Evolutionary conservation across 2,113 vertebrate genomes (phyloP), one percentile per base, ranked within the genome.

Genomic region (Zosterops lateralis): DNA sequence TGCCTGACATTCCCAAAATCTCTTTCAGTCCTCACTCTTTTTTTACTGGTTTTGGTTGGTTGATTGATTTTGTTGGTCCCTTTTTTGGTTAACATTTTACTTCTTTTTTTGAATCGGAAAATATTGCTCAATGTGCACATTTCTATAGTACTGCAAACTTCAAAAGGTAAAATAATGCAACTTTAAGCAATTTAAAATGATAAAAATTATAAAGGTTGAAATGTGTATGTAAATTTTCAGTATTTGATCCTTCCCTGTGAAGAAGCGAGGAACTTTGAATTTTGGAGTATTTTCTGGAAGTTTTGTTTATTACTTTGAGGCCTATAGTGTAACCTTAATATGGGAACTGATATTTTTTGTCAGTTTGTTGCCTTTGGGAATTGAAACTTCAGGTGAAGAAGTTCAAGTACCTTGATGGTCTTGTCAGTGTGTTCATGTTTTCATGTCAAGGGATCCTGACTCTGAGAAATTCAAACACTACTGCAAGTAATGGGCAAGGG

Each of bases 21-120:
- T 0, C 22, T 45, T 6, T 38, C 5, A 14, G 16, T 3, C 20
- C 8, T 8, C 2, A 4, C n/a, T 4, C 9, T 57, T 34, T 42
- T 44, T 50, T 53, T 51, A 2, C 31, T 67, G 4, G 4, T 85
- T 58, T 76, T 8, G 1, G 2, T 10, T 60, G 5, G 17, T 44
- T 45, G 32, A 5, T 22, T 60, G 32, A 22, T 38, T 53, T 65
- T 64, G 3, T 53, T 60, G 12, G 6, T 11, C 16, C 6, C 12
- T 40, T 53, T 15, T 58, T 73, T 40, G 24, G 12, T 76, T 54
- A 44, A 22, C 3, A 32, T 53, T 57, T 65, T 44, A 26, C 1
- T 42, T 17, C 1, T 7, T 8, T 56, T 75, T 75, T 19, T 19
- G 1, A 42, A 38, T 38, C 1, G 2, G 38, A 82, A 82, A 73